Evolutionary conservation across 2,797 vertebrate genomes (phyloP).

Genomic region (Myioborus miniatus): DNA sequence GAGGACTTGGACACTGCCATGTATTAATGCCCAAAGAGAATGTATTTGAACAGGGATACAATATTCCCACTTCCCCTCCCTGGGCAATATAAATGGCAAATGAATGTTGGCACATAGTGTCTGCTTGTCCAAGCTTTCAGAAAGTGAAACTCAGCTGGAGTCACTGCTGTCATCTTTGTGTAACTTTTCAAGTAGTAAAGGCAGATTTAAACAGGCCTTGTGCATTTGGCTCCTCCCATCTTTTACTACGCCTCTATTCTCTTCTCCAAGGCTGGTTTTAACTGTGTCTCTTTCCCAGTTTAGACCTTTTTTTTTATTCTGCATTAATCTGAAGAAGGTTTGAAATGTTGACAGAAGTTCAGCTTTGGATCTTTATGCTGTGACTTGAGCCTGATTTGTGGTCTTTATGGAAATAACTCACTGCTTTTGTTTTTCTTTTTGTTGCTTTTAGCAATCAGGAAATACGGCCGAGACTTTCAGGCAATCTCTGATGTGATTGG

Average conservation of each 20-base stretch:
- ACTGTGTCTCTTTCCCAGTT: not conserved
- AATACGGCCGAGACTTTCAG: constrained; percentile 92
- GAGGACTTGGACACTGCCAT: not conserved
- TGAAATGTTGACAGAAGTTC: not conserved
- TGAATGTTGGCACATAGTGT: not conserved
- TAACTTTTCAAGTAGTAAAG: not conserved
- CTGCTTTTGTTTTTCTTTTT: not conserved
- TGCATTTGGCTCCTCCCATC: not conserved
- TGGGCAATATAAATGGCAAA: not conserved
- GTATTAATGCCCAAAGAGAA: not conserved
- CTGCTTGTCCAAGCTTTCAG: not conserved
- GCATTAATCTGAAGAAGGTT: not conserved
- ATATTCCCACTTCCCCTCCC: not conserved
- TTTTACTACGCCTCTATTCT: not conserved
- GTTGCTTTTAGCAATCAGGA: constrained; percentile 84
- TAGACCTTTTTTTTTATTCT: not conserved
- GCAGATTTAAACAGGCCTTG: not conserved
- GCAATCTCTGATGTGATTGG: constrained; percentile 94
- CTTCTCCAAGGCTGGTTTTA: not conserved
- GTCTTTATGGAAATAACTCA: not conserved
- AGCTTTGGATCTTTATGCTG: not conserved
- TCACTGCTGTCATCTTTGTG: not conserved
- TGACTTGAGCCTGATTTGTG: not conserved
- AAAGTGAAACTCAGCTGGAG: not conserved
- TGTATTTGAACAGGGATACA: not conserved